phyloP scores from a whole-genome alignment of 30 jellyfish, hydroid and myxozoan genomes.

The Chrysaora quinquecirrha region DNA sequence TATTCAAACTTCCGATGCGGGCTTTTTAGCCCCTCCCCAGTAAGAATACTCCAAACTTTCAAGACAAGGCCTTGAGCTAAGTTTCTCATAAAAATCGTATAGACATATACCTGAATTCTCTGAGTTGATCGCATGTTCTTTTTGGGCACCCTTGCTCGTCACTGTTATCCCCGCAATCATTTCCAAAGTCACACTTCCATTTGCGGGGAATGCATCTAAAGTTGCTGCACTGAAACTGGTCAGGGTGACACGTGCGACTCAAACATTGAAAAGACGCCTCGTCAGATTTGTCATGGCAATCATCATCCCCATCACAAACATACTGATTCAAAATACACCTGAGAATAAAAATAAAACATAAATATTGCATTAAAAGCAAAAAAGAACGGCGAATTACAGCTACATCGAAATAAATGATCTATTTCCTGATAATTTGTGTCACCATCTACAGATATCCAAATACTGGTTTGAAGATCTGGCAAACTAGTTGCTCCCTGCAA shows the following conservation, averaged over 20 bases:
- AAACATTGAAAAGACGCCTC: conserved; percentile 76
- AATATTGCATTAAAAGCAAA: too few relatives aligned
- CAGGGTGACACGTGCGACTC: conserved; percentile 66
- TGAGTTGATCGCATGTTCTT: conserved; percentile 44
- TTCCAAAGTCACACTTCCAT: conserved; percentile 96
- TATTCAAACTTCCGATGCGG: too few relatives aligned
- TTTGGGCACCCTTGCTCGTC: conserved; percentile 87
- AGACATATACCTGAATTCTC: conserved; percentile 81
- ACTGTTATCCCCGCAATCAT: conserved; percentile 89
- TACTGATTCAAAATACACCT: conserved; percentile 88
- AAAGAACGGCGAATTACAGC: too few relatives aligned
- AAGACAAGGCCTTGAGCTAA: too few relatives aligned
- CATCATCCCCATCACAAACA: conserved; percentile 94
- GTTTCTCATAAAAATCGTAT: too few relatives aligned
- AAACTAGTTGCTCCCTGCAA: too few relatives aligned
- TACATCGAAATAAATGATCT: too few relatives aligned
- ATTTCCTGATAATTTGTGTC: too few relatives aligned
- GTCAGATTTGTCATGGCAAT: conserved; percentile 94
- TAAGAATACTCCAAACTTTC: too few relatives aligned
- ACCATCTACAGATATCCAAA: too few relatives aligned
- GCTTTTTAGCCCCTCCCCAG: too few relatives aligned
- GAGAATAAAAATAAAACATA: neutral
- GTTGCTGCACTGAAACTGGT: conserved; percentile 76
- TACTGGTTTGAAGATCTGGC: too few relatives aligned
- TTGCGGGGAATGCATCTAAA: conserved; percentile 79